Evolutionary conservation across 2,888 invertebrate genomes (phyloP), one percentile per base, ranked within the genome.

Genomic region (Campaea margaritaria): DNA sequence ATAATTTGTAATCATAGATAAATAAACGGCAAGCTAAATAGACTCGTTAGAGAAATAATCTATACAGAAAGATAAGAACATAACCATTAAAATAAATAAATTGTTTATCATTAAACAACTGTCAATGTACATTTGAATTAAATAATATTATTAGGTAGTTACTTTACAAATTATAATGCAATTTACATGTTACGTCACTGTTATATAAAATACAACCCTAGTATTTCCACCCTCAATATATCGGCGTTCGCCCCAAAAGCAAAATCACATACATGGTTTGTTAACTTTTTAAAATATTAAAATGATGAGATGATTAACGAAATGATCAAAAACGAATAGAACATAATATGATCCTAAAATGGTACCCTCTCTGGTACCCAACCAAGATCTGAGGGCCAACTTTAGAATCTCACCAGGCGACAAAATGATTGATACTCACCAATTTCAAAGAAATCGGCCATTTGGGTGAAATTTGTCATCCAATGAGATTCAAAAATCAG

Each of bases 21-120:
- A 85, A 69, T 65, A 70, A 73, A 79, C 77, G 89, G 88, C 89
- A 90, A 89, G 88, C 83, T 78, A 81, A 76, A 75, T 70, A 79
- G 73, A 67, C 3, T 58, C n/a, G 64, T 73, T 79, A 82, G 73
- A 77, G 69, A 76, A 72, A 74, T 75, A 75, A 76, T 72, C 74
- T 85, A 79, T 81, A 84, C 80, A 86, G 67, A 80, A 72, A 70
- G 79, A 77, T 81, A 80, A 75, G 75, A 79, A 81, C 76, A 74
- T 9, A 75, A 70, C 74, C 79, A 81, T 66, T 69, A 63, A 86
- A 89, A 90, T 89, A 85, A 82, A 79, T 79, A 82, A 78, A 76
- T 74, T 69, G 76, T 78, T 78, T n/a, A n/a, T n/a, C n/a, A n/a
- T n/a, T n/a, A n/a, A n/a, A n/a, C n/a, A n/a, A n/a, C n/a, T n/a